Evolutionary conservation across 2,888 invertebrate genomes (phyloP).

Genomic region (Tachystola acroxantha): DNA sequence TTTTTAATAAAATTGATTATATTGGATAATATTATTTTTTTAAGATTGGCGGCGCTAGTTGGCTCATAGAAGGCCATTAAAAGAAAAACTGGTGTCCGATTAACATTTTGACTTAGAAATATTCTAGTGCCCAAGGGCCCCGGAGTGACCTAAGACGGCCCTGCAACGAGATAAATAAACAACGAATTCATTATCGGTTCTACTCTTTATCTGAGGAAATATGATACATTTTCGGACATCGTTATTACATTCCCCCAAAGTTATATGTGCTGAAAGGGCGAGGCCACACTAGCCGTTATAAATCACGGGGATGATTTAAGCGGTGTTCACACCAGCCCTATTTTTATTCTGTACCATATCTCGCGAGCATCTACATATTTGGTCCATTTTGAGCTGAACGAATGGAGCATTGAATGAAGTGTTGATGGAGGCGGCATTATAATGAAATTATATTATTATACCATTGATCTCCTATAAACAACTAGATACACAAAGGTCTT

Average conservation of each 20-base stretch:
- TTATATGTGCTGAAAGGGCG: slow-evolving; percentile 26
- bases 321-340: slow-evolving; percentile 55
- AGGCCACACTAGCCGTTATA: slow-evolving; percentile 37
- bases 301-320: slow-evolving; percentile 53
- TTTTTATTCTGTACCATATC: slow-evolving; percentile 48
- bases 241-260: slow-evolving; percentile 2
- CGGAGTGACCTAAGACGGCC: too few relatives aligned
- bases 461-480: too few relatives aligned
- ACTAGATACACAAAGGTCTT: too few relatives aligned
- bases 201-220: slow-evolving; percentile 1
- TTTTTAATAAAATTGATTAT: too few relatives aligned
- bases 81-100: too few relatives aligned
- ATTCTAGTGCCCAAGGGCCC: too few relatives aligned
- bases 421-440: too few relatives aligned
- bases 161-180: not conserved
- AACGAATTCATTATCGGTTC: not conserved
- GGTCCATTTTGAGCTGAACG: slow-evolving; percentile 28
- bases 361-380: slow-evolving; percentile 45
- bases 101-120: too few relatives aligned
- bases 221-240: not conserved
- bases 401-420: slow-evolving; percentile 3
- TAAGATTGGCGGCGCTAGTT: too few relatives aligned
- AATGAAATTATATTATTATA: too few relatives aligned
- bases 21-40: too few relatives aligned
- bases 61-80: too few relatives aligned